Conservation (phyloP, 2,113 vertebrate genomes). For the Typhlomys cinereus region DNA sequence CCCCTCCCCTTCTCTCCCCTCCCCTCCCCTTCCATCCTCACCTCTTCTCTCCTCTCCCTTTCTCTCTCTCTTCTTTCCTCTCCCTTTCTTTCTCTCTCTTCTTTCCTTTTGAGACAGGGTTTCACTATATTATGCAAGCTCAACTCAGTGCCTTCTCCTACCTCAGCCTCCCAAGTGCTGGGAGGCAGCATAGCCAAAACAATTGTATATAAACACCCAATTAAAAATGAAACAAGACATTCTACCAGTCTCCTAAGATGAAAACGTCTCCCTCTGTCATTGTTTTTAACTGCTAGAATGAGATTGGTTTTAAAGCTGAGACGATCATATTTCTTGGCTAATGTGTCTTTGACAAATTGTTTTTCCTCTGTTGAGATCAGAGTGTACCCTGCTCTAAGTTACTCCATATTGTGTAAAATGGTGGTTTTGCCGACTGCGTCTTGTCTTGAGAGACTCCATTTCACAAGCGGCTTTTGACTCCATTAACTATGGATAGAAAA, state of each 20-base stretch:
- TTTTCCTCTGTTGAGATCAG: neutral
- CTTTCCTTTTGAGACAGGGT: too few species aligned
- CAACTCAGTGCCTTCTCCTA: neutral
- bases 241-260: neutral
- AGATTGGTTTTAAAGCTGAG: neutral
- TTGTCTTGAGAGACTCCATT: neutral
- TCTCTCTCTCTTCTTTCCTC: too few species aligned
- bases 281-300: neutral
- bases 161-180: neutral
- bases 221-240: neutral
- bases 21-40: too few species aligned
- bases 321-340: neutral
- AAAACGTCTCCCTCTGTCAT: too few species aligned
- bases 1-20: too few species aligned
- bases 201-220: too few species aligned
- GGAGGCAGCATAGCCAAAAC: neutral
- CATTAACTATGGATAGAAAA: neutral
- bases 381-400: neutral
- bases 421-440: neutral
- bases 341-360: neutral
- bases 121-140: neutral
- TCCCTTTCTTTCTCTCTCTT: too few species aligned
- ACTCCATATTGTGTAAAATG: neutral
- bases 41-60: too few species aligned
- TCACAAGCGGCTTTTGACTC: neutral